Percentiles rank a stretch among this genome's conserved stretches.
Evolutionary conservation across 2,113 vertebrate genomes (phyloP).

Genomic region (Scytalopus superciliaris): DNA sequence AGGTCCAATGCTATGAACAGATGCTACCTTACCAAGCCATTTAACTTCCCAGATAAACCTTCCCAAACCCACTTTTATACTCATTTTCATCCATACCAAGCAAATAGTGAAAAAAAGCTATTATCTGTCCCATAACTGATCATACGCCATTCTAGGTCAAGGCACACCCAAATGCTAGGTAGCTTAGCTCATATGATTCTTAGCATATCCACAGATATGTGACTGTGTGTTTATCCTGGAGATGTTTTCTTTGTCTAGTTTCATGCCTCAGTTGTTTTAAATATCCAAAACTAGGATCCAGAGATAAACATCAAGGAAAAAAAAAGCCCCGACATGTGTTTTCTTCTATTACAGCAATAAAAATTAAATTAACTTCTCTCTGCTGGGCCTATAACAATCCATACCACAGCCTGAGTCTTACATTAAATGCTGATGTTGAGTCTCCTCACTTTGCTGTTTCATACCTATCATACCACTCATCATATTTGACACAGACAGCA

Average conservation of each 20-base stretch:
- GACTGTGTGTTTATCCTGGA: background rate
- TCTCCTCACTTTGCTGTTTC: background rate
- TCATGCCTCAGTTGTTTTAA: background rate
- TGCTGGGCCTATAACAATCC: background rate
- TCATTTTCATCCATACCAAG: background rate
- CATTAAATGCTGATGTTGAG: background rate
- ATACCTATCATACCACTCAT: background rate
- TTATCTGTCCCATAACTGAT: background rate
- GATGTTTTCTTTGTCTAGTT: background rate
- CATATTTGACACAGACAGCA: background rate
- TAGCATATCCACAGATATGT: background rate
- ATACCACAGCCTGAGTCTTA: background rate
- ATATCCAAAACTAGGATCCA: background rate
- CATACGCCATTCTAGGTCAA: background rate
- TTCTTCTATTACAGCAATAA: background rate
- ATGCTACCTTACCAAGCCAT: background rate
- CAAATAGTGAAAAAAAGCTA: background rate
- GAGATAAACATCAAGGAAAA: background rate
- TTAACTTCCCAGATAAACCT: background rate
- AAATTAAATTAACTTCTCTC: background rate
- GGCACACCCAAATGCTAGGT: background rate
- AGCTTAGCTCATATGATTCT: background rate
- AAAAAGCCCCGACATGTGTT: background rate
- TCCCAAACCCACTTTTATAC: background rate
- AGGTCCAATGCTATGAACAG: background rate